phyloP scores from a whole-genome alignment of 2,113 vertebrate species.

The Pampusana beccarii region DNA sequence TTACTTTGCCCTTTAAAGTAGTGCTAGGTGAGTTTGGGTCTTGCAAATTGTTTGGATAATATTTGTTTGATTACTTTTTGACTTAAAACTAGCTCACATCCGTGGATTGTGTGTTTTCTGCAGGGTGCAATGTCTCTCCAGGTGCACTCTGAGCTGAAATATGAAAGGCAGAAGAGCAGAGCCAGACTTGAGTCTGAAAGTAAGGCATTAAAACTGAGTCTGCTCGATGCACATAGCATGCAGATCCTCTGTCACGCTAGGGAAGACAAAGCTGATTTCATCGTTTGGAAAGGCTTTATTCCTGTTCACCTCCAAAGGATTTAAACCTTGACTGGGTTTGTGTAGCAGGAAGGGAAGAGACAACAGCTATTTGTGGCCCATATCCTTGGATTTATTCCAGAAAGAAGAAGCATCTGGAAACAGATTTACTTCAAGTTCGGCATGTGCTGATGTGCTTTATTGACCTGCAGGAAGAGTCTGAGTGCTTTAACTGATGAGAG shows the following conservation, averaged over 20 bases:
- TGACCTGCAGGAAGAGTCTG: background rate
- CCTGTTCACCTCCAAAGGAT: background rate
- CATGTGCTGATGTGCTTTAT: background rate
- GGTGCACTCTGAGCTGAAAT: background rate
- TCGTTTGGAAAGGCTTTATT: background rate
- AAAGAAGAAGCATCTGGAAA: background rate
- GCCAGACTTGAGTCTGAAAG: background rate
- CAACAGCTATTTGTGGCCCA: background rate
- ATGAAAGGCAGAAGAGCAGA: background rate
- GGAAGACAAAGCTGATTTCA: background rate
- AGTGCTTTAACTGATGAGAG: background rate
- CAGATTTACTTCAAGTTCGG: background rate
- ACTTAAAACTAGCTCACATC: background rate
- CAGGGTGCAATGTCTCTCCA: background rate
- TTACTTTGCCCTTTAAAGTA: background rate
- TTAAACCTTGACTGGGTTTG: background rate
- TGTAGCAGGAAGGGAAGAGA: background rate
- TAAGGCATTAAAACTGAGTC: background rate
- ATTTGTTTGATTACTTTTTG: background rate
- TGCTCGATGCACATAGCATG: accelerated
- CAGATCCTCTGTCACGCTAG: background rate
- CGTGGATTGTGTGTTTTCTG: background rate
- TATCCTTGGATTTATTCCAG: background rate
- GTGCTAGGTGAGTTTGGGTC: background rate
- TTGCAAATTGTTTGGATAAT: background rate